phyloP scores from a whole-genome alignment of 1,140 invertebrate genomes.

The Lasioglossum baleicum region DNA sequence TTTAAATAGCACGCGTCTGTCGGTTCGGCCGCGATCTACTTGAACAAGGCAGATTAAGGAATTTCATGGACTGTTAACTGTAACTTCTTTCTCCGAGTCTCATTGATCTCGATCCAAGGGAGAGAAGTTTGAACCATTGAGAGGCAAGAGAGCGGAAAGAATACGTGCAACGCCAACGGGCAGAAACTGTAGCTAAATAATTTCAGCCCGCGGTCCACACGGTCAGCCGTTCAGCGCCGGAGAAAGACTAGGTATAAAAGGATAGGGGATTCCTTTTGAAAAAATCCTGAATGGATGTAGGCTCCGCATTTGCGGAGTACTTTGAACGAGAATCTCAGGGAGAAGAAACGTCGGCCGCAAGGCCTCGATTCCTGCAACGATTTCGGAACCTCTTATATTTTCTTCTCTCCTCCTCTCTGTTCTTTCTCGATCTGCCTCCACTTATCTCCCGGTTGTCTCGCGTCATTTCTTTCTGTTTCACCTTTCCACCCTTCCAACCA shows the following conservation, averaged over 20 bases:
- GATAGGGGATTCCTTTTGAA: constrained; percentile 50
- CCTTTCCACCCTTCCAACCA: neutral
- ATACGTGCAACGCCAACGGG: constrained; percentile 31
- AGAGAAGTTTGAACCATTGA: neutral
- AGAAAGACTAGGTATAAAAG: constrained; percentile 39
- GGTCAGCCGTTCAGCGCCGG: constrained; percentile 23
- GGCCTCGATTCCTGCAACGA: constrained; percentile 54
- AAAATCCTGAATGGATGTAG: constrained; percentile 60
- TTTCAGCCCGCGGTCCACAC: constrained; percentile 43
- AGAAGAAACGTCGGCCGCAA: constrained; percentile 50
- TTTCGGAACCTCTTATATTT: constrained; percentile 24
- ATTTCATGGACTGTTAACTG: neutral
- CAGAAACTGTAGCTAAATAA: constrained; percentile 46
- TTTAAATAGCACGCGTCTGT: neutral
- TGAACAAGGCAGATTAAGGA: neutral
- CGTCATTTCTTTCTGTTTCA: neutral
- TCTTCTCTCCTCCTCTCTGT: neutral
- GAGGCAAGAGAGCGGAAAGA: neutral
- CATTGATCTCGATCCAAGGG: constrained; percentile 15
- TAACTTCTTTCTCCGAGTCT: neutral
- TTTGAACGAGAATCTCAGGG: constrained; percentile 55
- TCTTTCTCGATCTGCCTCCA: constrained; percentile 32
- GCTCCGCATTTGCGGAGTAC: constrained; percentile 40
- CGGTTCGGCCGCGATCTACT: neutral
- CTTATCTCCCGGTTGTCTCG: neutral